phyloP scores from a whole-genome alignment of 1,140 invertebrate species.

The Ceratina australensis region DNA sequence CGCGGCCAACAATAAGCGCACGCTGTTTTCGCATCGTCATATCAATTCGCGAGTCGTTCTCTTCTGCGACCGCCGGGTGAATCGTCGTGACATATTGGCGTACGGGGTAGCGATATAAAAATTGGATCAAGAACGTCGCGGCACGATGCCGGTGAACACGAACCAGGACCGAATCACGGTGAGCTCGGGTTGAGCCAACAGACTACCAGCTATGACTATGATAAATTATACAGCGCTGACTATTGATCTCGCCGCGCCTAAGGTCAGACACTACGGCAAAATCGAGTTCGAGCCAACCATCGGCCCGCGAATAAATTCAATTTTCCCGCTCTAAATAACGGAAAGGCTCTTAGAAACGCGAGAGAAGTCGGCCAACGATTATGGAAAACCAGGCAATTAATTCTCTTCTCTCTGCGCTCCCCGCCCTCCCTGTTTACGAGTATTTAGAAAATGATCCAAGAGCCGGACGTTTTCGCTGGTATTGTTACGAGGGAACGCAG shows the following conservation, averaged over 20 bases:
- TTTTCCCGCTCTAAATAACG: conserved; percentile 65
- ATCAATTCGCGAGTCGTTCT: not conserved
- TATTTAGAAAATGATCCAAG: no score
- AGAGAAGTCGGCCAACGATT: not conserved
- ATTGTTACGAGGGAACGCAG: no score
- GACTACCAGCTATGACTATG: conserved; percentile 66
- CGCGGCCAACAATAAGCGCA: not conserved
- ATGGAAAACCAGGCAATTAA: not conserved
- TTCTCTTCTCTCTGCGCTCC: not conserved
- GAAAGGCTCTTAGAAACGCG: conserved; percentile 5
- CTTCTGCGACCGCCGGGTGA: no score
- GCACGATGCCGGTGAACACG: not conserved
- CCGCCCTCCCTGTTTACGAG: no score
- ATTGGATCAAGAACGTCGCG: not conserved
- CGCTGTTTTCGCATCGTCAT: not conserved
- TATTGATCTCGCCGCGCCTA: conserved; percentile 73
- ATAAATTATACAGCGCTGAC: conserved; percentile 74
- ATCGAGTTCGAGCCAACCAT: conserved; percentile 57
- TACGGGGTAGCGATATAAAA: no score
- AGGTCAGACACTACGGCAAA: conserved; percentile 73
- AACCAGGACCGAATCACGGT: conserved; percentile 5
- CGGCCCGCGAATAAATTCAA: conserved; percentile 62
- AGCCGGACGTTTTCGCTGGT: no score
- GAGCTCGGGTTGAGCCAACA: conserved; percentile 23
- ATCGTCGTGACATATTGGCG: not conserved